Evolutionary conservation across 2,113 vertebrate species (phyloP), one percentile per base, ranked within the genome.

Genomic region (Oncorhynchus kisutch): DNA sequence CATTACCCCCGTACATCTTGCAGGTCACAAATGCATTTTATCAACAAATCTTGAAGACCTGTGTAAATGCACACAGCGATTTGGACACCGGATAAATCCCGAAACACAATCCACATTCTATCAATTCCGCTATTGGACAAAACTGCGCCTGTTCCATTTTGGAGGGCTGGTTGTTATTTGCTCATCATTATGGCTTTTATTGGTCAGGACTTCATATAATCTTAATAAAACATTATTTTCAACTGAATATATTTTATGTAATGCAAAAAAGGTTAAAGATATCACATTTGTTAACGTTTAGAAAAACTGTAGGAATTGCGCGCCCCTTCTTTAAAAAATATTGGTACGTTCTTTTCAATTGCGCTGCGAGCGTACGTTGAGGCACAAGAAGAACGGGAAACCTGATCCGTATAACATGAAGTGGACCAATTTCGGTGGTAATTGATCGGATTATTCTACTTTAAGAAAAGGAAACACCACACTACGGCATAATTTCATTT

Each of bases 341-440:
- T 51, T 77, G 75, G 75, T 77, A 71, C 29, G 22, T 80, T 62
- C 83, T 75, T 82, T 72, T 77, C 62, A 34, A 68, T 74, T 74
- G 84, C 84, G 75, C 65, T 31, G 4, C 6, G 71, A 54, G 75
- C 82, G 60, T 77, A 39, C 77, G 11, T 72, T 24, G 67, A 72
- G 18, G 76, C 24, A 75, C 11, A 20, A n/a, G 70, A 45, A 62
- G 71, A 4, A 77, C 73, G 74, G 3, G 76, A 29, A 6, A 7
- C 70, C 66, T 0, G 54, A 29, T 27, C 82, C 4, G 57, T 29
- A 3, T 45, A 11, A 11, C 39, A 18, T 2, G 4, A 72, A 67
- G 1, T 82, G 66, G 77, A 71, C 72, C 75, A 49, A 31, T 25
- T 72, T 79, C 73, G 48, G 75, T 71, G 59, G 84, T 1, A 8